Evolutionary conservation across 2,888 invertebrate species (phyloP).

Genomic region (Strigamia crassipes): DNA sequence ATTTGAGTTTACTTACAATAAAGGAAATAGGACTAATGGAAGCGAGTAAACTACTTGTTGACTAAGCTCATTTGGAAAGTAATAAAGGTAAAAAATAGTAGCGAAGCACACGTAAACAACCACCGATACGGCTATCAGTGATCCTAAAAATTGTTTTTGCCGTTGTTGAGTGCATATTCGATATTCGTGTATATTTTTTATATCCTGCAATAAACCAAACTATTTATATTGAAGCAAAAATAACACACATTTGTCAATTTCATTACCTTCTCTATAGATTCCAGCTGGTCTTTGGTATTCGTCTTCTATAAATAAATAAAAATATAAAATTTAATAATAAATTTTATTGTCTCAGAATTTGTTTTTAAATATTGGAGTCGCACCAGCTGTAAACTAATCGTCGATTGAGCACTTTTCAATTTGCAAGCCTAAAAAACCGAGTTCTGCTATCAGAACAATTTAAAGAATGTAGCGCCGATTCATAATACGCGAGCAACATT

Average conservation of each 20-base stretch:
- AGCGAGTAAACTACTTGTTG: slow-evolving; percentile 76
- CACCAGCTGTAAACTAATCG: too few species aligned
- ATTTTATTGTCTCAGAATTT: too few species aligned
- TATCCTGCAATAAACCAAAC: slow-evolving; percentile 64
- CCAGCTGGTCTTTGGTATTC: slow-evolving; percentile 44
- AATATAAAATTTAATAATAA: neutral
- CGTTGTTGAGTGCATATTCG: slow-evolving; percentile 77
- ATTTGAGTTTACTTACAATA: slow-evolving; percentile 71
- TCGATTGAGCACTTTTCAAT: neutral
- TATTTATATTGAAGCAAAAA: slow-evolving; percentile 36
- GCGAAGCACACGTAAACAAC: slow-evolving; percentile 69
- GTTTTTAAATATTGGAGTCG: too few species aligned
- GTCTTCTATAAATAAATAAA: slow-evolving; percentile 43
- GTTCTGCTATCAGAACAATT: neutral
- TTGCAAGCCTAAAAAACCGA: neutral
- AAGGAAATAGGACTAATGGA: slow-evolving; percentile 78
- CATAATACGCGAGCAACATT: neutral
- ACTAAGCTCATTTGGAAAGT: slow-evolving; percentile 74
- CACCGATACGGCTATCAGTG: slow-evolving; percentile 69
- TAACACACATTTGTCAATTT: neutral
- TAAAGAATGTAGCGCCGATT: neutral
- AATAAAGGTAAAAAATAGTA: slow-evolving; percentile 77
- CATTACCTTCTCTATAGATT: slow-evolving; percentile 48
- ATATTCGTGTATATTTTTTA: slow-evolving; percentile 79
- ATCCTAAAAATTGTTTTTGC: slow-evolving; percentile 79